Evolutionary conservation across 2,888 invertebrate genomes (phyloP).

Genomic region (Erannis defoliaria): DNA sequence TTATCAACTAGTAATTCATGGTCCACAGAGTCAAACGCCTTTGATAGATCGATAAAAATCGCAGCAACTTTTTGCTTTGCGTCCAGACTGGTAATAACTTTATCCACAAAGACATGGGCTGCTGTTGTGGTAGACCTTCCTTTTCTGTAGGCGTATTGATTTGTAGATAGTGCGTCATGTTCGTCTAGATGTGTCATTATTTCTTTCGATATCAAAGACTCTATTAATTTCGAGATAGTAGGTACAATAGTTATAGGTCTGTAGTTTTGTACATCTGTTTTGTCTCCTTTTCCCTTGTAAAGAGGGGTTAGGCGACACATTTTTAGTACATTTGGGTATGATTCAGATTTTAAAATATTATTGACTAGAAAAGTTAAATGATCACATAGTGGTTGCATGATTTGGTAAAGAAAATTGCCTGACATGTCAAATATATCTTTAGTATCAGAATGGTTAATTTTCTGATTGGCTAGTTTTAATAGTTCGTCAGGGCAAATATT

Average conservation of each 20-base stretch:
- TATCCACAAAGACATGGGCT: neutral
- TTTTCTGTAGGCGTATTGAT: neutral
- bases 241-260: neutral
- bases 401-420: neutral
- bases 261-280: neutral
- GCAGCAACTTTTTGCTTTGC: neutral
- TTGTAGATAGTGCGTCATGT: too few species aligned
- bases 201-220: too few species aligned
- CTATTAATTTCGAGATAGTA: too few species aligned
- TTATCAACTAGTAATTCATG: too few species aligned
- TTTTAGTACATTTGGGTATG: neutral
- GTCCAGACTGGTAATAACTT: neutral
- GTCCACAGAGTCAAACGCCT: neutral
- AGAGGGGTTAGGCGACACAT: neutral
- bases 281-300: neutral
- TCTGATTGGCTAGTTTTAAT: neutral
- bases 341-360: neutral
- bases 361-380: neutral
- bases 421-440: slow-evolving; percentile 1
- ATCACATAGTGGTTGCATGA: neutral
- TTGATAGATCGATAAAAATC: neutral
- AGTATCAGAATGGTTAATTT: neutral
- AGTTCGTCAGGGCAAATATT: neutral
- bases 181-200: too few species aligned
- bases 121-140: neutral